These are phyloP conservation scores for Rafetus swinhoei DNA, from an alignment of 2,113 vertebrate genomes.

Conservation along the genomic window DNA sequence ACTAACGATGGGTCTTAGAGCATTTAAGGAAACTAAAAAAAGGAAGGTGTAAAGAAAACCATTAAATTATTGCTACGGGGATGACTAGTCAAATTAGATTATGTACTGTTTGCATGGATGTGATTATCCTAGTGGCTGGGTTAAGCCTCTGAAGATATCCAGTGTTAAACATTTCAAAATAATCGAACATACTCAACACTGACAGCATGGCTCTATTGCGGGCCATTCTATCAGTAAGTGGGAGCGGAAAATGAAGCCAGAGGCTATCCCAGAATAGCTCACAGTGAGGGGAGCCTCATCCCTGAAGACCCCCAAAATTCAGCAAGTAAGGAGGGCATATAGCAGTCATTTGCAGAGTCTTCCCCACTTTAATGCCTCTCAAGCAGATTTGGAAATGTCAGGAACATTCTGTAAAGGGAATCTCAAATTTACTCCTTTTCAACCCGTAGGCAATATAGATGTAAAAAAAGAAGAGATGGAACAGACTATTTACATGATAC, in stretches of 20 bases:
- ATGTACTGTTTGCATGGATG: not conserved
- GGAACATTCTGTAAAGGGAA: not conserved
- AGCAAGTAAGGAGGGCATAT: not conserved
- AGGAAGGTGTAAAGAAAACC: not conserved
- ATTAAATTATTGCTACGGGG: not conserved
- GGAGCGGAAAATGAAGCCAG: not conserved
- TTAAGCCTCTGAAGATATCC: not conserved
- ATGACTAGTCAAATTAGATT: not conserved
- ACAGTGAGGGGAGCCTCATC: not conserved
- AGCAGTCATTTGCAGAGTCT: not conserved
- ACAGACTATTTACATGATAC: not conserved
- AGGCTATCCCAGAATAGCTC: not conserved
- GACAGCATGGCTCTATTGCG: not conserved
- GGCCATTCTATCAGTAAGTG: not conserved
- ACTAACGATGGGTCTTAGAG: not conserved
- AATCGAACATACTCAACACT: not conserved
- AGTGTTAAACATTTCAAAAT: not conserved
- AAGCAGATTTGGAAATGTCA: fast-evolving
- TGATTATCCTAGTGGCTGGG: not conserved
- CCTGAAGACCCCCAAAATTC: not conserved
- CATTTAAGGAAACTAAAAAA: not conserved
- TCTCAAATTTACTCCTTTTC: not conserved
- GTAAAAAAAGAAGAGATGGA: not conserved
- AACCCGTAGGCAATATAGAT: not conserved
- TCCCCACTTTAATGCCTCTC: not conserved